A percentile compares a stretch with the other conserved stretches of the same genome.
Conservation (phyloP, 2,797 vertebrate species). For the Urocyon cinereoargenteus region DNA sequence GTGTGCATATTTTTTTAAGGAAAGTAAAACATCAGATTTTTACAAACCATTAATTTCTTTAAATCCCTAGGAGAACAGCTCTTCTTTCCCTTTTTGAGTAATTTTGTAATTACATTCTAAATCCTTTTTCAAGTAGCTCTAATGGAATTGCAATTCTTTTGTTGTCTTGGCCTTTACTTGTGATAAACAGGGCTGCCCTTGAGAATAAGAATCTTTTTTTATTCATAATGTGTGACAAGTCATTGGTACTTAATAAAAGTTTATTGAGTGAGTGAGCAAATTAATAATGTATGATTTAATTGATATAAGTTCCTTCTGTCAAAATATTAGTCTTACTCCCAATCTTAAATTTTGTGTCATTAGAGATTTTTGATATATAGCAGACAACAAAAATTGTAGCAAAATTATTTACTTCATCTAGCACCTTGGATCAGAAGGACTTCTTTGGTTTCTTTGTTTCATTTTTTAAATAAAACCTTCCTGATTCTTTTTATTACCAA, state of each 20-base stretch:
- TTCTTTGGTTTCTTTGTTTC: not conserved
- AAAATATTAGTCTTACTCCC: not conserved
- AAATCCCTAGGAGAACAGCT: not conserved
- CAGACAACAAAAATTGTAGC: not conserved
- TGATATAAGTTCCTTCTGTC: not conserved
- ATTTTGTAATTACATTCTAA: constrained; percentile 66
- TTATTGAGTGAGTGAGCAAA: not conserved
- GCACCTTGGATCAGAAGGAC: not conserved
- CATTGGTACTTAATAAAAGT: constrained; percentile 34
- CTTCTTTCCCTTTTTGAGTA: constrained; percentile 8
- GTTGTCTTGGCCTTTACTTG: constrained; percentile 12
- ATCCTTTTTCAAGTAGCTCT: not conserved
- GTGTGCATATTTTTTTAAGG: not conserved
- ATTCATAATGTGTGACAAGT: not conserved
- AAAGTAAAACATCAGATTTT: constrained; percentile 63
- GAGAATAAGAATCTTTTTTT: constrained; percentile 54
- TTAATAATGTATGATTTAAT: constrained; percentile 34
- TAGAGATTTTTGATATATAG: not conserved
- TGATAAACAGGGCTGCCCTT: constrained; percentile 23
- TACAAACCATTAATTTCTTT: constrained; percentile 61
- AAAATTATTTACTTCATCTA: not conserved
- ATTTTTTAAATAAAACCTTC: not conserved
- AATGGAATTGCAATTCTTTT: constrained; percentile 10
- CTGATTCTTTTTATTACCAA: not conserved
- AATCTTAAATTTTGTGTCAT: not conserved